phyloP scores from a whole-genome alignment of 2,888 invertebrate species.

The Syritta pipiens region DNA sequence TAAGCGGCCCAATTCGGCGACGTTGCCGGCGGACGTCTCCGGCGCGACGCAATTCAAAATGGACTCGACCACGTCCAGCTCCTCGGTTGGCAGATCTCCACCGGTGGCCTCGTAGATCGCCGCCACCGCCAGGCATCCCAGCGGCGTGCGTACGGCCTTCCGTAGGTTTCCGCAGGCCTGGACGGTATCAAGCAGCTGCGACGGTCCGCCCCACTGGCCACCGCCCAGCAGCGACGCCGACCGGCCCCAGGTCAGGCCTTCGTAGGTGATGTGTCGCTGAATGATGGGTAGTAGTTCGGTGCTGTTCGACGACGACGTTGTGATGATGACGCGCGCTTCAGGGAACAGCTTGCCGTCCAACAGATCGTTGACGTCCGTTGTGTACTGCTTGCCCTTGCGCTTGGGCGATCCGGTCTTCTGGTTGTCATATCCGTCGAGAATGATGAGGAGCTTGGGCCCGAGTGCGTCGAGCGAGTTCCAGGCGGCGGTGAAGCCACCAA shows the following conservation, averaged over 20 bases:
- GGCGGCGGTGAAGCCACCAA: slow-evolving; percentile 77
- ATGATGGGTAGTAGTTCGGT: slow-evolving; percentile 78
- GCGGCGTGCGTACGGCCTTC: slow-evolving; percentile 80
- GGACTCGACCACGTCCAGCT: slow-evolving; percentile 76
- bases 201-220: slow-evolving; percentile 80
- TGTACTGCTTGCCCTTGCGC: slow-evolving; percentile 72
- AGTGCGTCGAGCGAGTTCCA: slow-evolving; percentile 80
- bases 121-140: slow-evolving; percentile 81
- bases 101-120: slow-evolving; percentile 80
- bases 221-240: slow-evolving; percentile 80
- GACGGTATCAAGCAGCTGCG: slow-evolving; percentile 78
- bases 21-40: slow-evolving; percentile 72
- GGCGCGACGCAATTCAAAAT: slow-evolving; percentile 77
- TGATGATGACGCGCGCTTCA: slow-evolving; percentile 80
- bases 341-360: slow-evolving; percentile 81
- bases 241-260: slow-evolving; percentile 80
- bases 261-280: slow-evolving; percentile 80
- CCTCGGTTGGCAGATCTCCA: slow-evolving; percentile 77
- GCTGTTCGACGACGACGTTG: slow-evolving; percentile 79
- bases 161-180: slow-evolving; percentile 78
- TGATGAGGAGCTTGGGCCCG: slow-evolving; percentile 80
- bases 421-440: slow-evolving; percentile 81
- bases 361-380: slow-evolving; percentile 80
- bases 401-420: slow-evolving; percentile 75
- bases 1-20: slow-evolving; percentile 81